Conservation (phyloP, 1,140 invertebrate species). For the Panulirus ornatus region DNA sequence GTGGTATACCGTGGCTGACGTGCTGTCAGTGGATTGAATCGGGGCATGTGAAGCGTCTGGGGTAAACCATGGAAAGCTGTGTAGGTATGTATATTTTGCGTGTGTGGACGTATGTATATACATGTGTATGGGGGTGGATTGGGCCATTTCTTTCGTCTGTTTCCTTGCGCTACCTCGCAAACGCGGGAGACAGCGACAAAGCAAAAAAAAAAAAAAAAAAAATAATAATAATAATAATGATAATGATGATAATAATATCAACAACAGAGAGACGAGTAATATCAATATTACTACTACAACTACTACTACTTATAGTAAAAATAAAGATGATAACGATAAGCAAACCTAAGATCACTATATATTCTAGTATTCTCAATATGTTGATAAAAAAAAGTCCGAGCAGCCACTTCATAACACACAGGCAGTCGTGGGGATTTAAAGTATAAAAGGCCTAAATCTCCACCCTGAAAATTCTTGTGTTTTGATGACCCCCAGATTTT, state of each 20-base stretch:
- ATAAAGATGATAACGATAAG: neutral
- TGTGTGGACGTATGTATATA: too few relatives aligned
- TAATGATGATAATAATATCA: neutral
- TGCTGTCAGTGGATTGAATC: too few relatives aligned
- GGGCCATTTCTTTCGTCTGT: too few relatives aligned
- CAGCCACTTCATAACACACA: neutral
- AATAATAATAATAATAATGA: neutral
- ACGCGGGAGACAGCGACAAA: too few relatives aligned
- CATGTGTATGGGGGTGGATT: too few relatives aligned
- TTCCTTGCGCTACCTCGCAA: too few relatives aligned
- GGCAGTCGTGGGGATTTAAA: neutral
- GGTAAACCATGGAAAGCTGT: too few relatives aligned
- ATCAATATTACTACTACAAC: neutral
- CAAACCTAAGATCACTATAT: neutral
- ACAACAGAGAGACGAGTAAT: neutral
- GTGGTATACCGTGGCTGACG: too few relatives aligned
- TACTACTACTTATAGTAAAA: too few relatives aligned
- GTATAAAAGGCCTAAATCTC: neutral
- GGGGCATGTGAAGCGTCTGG: too few relatives aligned
- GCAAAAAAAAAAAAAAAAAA: neutral
- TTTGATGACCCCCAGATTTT: constrained; percentile 12
- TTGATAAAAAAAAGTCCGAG: neutral
- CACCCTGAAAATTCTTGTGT: neutral
- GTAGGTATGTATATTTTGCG: too few relatives aligned
- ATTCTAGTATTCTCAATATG: neutral